phyloP scores from a whole-genome alignment of 92 coral and sea anemone species.

The Actinernus sp. region DNA sequence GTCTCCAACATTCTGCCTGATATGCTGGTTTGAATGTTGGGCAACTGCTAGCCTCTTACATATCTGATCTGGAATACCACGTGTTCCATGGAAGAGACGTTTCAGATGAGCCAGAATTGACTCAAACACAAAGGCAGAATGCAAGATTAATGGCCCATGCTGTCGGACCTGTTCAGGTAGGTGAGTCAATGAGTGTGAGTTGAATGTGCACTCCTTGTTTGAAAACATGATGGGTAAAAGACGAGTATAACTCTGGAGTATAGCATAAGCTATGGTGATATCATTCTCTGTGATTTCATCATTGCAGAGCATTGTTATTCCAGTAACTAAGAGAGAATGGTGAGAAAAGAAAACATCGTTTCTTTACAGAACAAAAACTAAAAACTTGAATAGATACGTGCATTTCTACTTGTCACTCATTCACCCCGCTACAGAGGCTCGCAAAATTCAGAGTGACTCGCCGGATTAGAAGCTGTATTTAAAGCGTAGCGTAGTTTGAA shows the following conservation, averaged over 20 bases:
- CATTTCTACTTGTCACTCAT: too few species aligned
- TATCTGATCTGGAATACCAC: slow-evolving; percentile 72
- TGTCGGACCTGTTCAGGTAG: slow-evolving; percentile 59
- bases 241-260: slow-evolving; percentile 47
- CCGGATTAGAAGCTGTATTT: too few species aligned
- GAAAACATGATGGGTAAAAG: slow-evolving; percentile 49
- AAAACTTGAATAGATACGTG: too few species aligned
- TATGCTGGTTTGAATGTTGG: slow-evolving; percentile 55
- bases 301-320: slow-evolving; percentile 53
- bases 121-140: slow-evolving; percentile 57
- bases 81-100: too few species aligned
- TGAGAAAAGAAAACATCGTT: slow-evolving; percentile 49
- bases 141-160: slow-evolving; percentile 58
- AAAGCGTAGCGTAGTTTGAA: too few species aligned
- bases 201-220: slow-evolving; percentile 40
- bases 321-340: slow-evolving; percentile 54
- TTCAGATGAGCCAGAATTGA: too few species aligned
- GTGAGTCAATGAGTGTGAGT: slow-evolving; percentile 53
- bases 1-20: slow-evolving; percentile 9
- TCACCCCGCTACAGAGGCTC: too few species aligned
- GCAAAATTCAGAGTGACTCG: too few species aligned
- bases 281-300: slow-evolving; percentile 42
- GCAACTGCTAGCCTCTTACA: slow-evolving; percentile 36
- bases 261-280: slow-evolving; percentile 54
- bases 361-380: too few species aligned